Evolutionary conservation across 2,113 vertebrate species (phyloP).

Genomic region (Mastomys natalensis): DNA sequence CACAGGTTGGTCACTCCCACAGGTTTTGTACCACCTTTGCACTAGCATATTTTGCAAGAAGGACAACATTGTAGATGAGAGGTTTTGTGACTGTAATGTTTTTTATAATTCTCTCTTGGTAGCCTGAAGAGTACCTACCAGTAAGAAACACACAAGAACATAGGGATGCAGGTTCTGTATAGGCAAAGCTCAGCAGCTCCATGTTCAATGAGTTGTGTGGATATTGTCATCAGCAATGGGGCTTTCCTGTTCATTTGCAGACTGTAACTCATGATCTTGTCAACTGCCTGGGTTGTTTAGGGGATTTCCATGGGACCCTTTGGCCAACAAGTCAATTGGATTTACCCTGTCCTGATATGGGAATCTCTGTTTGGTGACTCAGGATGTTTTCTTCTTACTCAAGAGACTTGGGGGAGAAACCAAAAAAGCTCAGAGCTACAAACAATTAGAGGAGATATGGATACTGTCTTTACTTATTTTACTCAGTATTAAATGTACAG

Average conservation of each 20-base stretch:
- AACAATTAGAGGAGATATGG: background rate
- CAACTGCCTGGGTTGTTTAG: background rate
- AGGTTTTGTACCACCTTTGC: background rate
- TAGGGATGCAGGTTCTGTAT: background rate
- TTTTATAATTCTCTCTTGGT: background rate
- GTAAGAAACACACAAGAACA: background rate
- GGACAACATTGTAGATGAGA: background rate
- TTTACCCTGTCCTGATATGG: background rate
- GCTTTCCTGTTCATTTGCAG: background rate
- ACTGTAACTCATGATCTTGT: background rate
- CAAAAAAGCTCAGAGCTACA: background rate
- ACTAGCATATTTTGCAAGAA: background rate
- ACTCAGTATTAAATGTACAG: background rate
- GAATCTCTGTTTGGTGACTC: background rate
- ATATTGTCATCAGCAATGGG: background rate
- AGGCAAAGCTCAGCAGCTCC: background rate
- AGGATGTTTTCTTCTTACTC: background rate
- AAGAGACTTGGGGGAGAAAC: background rate
- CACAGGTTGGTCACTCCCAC: background rate
- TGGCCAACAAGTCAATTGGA: background rate
- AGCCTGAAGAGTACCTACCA: background rate
- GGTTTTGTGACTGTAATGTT: background rate
- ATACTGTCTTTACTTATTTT: background rate
- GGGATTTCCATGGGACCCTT: background rate
- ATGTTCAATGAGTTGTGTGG: background rate